Conservation (phyloP, 1,140 invertebrate species). For the Frieseomelitta varia region DNA sequence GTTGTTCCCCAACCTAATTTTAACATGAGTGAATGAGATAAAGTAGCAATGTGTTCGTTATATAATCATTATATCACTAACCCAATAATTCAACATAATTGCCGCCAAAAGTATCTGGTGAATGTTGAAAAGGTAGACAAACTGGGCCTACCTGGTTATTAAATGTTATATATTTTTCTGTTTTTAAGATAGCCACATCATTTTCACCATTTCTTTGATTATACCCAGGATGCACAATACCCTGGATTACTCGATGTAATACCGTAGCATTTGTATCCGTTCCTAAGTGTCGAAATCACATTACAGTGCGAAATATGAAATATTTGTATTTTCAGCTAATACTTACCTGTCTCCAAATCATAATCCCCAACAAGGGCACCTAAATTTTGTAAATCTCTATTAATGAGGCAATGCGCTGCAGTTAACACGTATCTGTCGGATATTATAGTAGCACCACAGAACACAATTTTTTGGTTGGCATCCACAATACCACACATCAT, state of each 20-base stretch:
- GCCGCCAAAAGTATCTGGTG: conserved; percentile 78
- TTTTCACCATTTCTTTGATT: conserved; percentile 75
- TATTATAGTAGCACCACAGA: conserved; percentile 87
- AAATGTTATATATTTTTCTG: conserved; percentile 81
- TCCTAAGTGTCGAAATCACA: conserved; percentile 61
- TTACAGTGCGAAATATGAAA: background rate
- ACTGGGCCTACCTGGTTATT: conserved; percentile 83
- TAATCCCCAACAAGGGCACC: conserved; percentile 83
- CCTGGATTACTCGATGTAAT: conserved; percentile 65
- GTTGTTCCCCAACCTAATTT: conserved; percentile 86
- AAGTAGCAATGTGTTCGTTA: background rate
- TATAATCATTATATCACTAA: conserved; percentile 66
- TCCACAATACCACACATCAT: conserved; percentile 85
- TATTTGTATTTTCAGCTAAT: background rate
- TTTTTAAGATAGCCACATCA: conserved; percentile 85
- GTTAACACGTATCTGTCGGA: conserved; percentile 85
- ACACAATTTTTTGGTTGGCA: conserved; percentile 69
- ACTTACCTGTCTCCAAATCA: background rate
- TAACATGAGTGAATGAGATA: background rate
- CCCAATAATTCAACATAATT: conserved; percentile 82
- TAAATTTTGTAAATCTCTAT: conserved; percentile 52
- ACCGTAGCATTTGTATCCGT: conserved; percentile 74
- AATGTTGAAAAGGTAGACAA: conserved; percentile 86
- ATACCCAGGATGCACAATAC: conserved; percentile 79
- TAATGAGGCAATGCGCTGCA: conserved; percentile 86